Evolutionary conservation across 2,113 vertebrate species (phyloP).

Genomic region (Rhynchomys soricoides): DNA sequence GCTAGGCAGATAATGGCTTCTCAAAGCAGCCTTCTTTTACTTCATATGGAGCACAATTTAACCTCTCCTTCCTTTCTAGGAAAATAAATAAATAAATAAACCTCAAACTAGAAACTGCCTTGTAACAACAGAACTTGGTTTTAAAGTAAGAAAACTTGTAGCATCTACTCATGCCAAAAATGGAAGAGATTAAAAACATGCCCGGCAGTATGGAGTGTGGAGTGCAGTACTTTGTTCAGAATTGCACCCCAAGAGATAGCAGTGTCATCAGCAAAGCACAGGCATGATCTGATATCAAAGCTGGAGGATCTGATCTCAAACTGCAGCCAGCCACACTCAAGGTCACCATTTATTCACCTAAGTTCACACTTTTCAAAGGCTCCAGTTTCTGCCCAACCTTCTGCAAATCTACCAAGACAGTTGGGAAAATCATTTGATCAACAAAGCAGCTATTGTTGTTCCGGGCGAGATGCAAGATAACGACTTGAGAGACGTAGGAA

Average conservation of each 20-base stretch:
- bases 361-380: background rate
- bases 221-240: background rate
- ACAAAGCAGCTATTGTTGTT: background rate
- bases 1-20: background rate
- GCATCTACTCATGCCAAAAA: background rate
- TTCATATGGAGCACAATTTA: slow-evolving; percentile 2
- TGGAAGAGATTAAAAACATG: background rate
- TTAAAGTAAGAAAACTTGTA: slow-evolving; percentile 43
- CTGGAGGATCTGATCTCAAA: background rate
- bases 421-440: slow-evolving; percentile 24
- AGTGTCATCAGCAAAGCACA: background rate
- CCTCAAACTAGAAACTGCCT: slow-evolving; percentile 23
- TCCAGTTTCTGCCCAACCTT: background rate
- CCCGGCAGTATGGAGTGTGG: background rate
- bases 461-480: background rate
- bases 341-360: background rate
- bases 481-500: background rate
- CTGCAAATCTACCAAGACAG: slow-evolving; percentile 20
- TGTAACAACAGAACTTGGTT: slow-evolving; percentile 33
- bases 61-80: slow-evolving; percentile 5
- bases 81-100: too few relatives aligned
- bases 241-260: background rate
- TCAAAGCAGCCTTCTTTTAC: slow-evolving; percentile 40
- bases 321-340: background rate
- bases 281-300: background rate